Base-by-base conservation (phyloP, 2,113 vertebrate species). In the Numida meleagris region DNA sequence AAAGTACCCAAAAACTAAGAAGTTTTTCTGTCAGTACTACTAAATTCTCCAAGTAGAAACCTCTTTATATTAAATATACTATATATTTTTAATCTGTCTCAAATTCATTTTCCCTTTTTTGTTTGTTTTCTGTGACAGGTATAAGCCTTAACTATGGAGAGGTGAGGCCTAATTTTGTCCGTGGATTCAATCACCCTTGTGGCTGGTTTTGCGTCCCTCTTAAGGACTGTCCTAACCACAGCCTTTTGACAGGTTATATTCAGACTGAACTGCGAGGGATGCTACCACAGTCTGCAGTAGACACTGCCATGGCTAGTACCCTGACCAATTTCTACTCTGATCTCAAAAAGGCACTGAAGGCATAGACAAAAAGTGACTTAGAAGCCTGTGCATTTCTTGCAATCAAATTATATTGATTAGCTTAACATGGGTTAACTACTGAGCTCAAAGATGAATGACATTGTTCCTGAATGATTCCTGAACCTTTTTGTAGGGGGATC, bases 151-250 rank as follows among this genome's bases (percentile, higher is more conserved):
- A 98, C 55, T 97, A 97, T 68, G 97, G 91, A 70, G 97, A 97
- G 36, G 94, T 94, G 83, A 97, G 95, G 53, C 95, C 97, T 9
- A 97, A 94, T 88, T 98, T 98, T 92, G 98, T 99, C 46, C 97
- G 98, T 62, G 98, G 98, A 50, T 98, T 98, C 89, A 99, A 99
- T 95, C 98, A 99, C 79, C 98, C 98, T 5, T 99, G 98, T 0
- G 98, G 98, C 42, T 99, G 98, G 98, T 99, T 99, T 95, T 99
- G 98, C 3, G 57, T 98, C 73, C 98, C 98, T 23, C 87, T 97
- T 43, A 97, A 97, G 87, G 97, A 96, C 72, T 90, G 5, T 66
- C 93, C 96, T 14, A 46, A 84, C 46, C 96, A 97, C 81, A 98
- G 98, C 77, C 95, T 98, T 50, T 81, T 99, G 93, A 99, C 98